phyloP scores from a whole-genome alignment of 1,140 invertebrate genomes.

The Zaprionus nigranus region DNA sequence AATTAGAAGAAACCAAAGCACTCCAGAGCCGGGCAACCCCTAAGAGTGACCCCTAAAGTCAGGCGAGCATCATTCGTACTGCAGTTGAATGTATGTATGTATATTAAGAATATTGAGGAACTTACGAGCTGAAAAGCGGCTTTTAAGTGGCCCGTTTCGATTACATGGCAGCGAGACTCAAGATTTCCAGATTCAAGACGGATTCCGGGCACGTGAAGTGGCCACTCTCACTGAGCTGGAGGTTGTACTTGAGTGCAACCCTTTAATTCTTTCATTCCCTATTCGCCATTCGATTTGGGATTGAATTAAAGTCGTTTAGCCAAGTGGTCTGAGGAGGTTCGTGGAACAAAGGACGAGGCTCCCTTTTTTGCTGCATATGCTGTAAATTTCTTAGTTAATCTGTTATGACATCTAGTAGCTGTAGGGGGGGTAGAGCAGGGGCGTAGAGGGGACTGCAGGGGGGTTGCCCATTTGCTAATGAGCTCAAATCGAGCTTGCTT shows the following conservation, averaged over 20 bases:
- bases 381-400: slow-evolving; percentile 67
- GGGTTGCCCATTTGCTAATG: slow-evolving; percentile 51
- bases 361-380: slow-evolving; percentile 21
- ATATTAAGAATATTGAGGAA: slow-evolving; percentile 37
- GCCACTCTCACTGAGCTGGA: slow-evolving; percentile 10
- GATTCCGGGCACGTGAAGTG: slow-evolving; percentile 43
- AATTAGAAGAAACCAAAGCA: slow-evolving; percentile 64
- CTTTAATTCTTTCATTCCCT: slow-evolving; percentile 32
- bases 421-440: background rate
- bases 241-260: slow-evolving; percentile 51
- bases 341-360: slow-evolving; percentile 18
- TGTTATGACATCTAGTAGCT: slow-evolving; percentile 79
- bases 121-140: slow-evolving; percentile 40
- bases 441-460: background rate
- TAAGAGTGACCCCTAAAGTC: slow-evolving; percentile 52
- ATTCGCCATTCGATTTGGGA: slow-evolving; percentile 31
- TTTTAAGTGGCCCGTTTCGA: slow-evolving; percentile 81
- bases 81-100: slow-evolving; percentile 45
- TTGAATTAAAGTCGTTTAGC: slow-evolving; percentile 78
- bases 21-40: slow-evolving; percentile 64
- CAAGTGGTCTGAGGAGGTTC: slow-evolving; percentile 60
- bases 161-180: slow-evolving; percentile 61
- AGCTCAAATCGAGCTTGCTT: slow-evolving; percentile 75
- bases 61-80: background rate
- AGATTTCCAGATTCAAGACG: slow-evolving; percentile 52